Base-by-base conservation (phyloP, 2,113 vertebrate genomes). In the Potamarius usumacintae region DNA sequence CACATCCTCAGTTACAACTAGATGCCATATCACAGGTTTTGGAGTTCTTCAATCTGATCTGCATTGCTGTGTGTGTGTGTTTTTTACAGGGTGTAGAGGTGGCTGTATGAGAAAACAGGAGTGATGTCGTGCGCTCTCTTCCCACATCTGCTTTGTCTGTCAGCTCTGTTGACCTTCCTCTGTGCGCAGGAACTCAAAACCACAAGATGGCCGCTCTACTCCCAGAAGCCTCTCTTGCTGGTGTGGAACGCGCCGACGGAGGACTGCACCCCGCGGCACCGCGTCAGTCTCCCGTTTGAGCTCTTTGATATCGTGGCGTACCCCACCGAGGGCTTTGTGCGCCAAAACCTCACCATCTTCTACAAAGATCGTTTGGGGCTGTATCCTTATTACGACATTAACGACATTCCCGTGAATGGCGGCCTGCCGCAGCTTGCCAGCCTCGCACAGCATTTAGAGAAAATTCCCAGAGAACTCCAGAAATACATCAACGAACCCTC, bases 241-340 rank as follows among this genome's bases (percentile, higher is more conserved):
- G 94, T 91, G 30, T 96, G 96, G 96, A 97, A 97, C 48, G 95
- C 95, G 1, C 96, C 96, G 6, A 96, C 96, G 0, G 93, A 95
- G 86, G 96, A 96, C 27, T 97, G 96, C 86, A 69, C n/a, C 2
- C 93, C 94, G 0, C 91, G 94, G 15, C 93, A 94, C 52, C 2
- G 90, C 0, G 90, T 96, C 15, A 88, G 84, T 14, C 93, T 97
- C 63, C 91, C 90, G 12, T 77, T 96, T 87, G 90, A 94, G 2
- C 94, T 93, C 87, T 96, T 96, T 88, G 89, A 95, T 74, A 95
- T 96, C 34, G 93, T 96, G 15, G 94, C 94, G 0, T 95, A 95
- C 4, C 93, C 95, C 25, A 96, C 94, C 53, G 96, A 96, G 90
- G 95, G 93, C 88, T 97, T 97, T 83, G 93, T 94, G 27, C 93